Percentiles rank a stretch among this genome's conserved stretches.
These are phyloP conservation scores for Hyperoplus immaculatus DNA, from an alignment of 2,797 vertebrate genomes.

Conservation along the genomic window DNA sequence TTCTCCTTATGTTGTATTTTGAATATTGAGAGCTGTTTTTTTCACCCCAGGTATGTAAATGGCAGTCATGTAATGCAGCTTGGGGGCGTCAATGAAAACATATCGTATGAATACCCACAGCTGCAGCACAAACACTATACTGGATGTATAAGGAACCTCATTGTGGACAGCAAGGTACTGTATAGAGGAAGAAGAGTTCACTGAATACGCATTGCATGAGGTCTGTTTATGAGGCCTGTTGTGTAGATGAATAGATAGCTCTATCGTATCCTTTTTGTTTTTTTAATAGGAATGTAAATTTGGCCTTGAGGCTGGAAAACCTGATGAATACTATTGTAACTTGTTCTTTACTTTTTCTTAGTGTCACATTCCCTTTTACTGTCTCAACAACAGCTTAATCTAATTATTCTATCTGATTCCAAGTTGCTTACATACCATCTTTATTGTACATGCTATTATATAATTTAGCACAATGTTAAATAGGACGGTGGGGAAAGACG, in stretches of 20 bases:
- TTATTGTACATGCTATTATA: background rate
- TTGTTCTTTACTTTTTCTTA: too few relatives aligned
- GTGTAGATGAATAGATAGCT: conserved; percentile 2
- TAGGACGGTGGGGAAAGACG: background rate
- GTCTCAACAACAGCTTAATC: too few relatives aligned
- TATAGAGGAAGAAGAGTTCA: background rate
- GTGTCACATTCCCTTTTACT: too few relatives aligned
- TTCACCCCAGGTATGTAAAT: conserved; percentile 83
- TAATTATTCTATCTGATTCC: background rate
- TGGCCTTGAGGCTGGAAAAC: too few relatives aligned
- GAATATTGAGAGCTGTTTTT: conserved; percentile 25
- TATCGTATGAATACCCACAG: conserved; percentile 87
- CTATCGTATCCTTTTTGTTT: conserved; percentile 25
- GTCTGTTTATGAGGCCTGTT: conserved; percentile 9
- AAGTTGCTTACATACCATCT: background rate
- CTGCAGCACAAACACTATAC: conserved; percentile 85
- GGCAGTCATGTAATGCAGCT: conserved; percentile 87
- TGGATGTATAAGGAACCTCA: conserved; percentile 88
- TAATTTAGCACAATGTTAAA: background rate
- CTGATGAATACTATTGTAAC: too few relatives aligned
- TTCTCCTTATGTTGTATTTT: background rate
- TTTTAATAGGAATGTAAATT: conserved; percentile 25
- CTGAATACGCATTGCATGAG: background rate
- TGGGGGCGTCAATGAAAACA: conserved; percentile 86
- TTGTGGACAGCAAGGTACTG: conserved; percentile 89